Base-by-base conservation (phyloP, 2,888 invertebrate genomes). In the Drosophila acutilabella region DNA sequence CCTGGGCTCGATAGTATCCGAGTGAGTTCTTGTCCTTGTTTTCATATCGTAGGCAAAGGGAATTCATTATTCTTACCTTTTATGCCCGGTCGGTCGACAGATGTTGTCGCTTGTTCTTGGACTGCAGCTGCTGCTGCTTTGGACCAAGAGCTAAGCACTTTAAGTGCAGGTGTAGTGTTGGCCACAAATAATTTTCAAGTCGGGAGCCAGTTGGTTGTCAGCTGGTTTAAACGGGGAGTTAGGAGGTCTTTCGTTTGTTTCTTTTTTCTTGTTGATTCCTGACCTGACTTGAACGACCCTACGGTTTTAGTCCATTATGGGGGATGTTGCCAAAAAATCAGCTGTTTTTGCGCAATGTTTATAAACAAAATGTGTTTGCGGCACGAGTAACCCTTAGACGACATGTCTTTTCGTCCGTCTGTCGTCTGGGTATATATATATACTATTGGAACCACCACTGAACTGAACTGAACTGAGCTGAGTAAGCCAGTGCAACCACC, bases 341-440 rank as follows among this genome's bases (percentile, higher is more conserved):
- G 84, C 84, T 85, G 84, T 75, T 85, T 79, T 80, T 87, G 76
- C 80, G 89, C 87, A 85, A 85, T 85, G 85, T 85, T 85, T 85
- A 85, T 85, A 85, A 85, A 85, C 85, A 85, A 85, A 88, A 83
- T 71, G 71, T 65, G 64, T 30, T 13, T 36, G 36, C 64, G 66
- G 56, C 77, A 57, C 36, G 47, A 74, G 71, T 85, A 89, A 85
- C 85, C 85, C 85, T 85, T 88, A 84, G 88, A 83, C 36, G 36
- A 36, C 83, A 81, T 70, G 85, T 84, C 72, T 57, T 36, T 52
- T 18, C 5, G 20, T 59, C 26, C 23, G 26, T 13, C 30, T 64
- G 77, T 76, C 71, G 56, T 64, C 71, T 69, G 67, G 78, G 70
- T 62, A 77, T 85, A 81, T 41, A 50, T 54, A 38, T 69, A 38